phyloP scores from a whole-genome alignment of 2,797 vertebrate species.

The Bovichtus diacanthus region DNA sequence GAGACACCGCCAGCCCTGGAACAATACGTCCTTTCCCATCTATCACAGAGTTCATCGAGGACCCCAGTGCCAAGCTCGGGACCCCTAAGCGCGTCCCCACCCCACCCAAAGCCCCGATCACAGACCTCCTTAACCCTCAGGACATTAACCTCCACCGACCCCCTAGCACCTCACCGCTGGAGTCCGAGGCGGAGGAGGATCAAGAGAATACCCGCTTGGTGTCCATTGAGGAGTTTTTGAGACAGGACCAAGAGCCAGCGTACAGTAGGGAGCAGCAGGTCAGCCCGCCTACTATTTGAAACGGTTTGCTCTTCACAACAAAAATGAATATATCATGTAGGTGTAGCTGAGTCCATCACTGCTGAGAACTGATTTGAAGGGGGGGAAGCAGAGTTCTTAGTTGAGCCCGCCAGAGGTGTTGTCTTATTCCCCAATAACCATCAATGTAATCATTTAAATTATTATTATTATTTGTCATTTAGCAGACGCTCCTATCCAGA shows the following conservation, averaged over 20 bases:
- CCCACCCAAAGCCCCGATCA: conserved; percentile 64
- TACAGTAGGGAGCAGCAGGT: conserved; percentile 74
- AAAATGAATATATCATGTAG: neutral
- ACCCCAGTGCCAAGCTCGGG: conserved; percentile 77
- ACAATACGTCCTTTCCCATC: conserved; percentile 78
- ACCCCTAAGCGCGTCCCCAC: conserved; percentile 70
- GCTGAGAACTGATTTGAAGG: neutral
- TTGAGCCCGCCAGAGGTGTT: neutral
- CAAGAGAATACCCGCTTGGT: conserved; percentile 80
- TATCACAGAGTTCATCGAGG: conserved; percentile 86
- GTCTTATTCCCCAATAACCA: neutral
- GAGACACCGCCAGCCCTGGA: conserved; percentile 77
- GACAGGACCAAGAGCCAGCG: conserved; percentile 73
- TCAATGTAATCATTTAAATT: neutral
- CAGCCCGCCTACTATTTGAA: conserved; percentile 1
- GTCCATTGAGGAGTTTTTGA: conserved; percentile 87
- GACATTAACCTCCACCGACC: conserved; percentile 73
- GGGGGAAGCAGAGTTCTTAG: neutral
- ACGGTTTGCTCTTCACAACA: neutral
- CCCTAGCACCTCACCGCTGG: conserved; percentile 76
- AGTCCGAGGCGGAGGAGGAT: conserved; percentile 85
- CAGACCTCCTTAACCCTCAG: conserved; percentile 69
- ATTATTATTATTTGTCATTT: no score
- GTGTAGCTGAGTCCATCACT: neutral
- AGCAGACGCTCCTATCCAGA: no score